Base-by-base conservation (phyloP, 2,113 vertebrate species). In the Phaetusa simplex region DNA sequence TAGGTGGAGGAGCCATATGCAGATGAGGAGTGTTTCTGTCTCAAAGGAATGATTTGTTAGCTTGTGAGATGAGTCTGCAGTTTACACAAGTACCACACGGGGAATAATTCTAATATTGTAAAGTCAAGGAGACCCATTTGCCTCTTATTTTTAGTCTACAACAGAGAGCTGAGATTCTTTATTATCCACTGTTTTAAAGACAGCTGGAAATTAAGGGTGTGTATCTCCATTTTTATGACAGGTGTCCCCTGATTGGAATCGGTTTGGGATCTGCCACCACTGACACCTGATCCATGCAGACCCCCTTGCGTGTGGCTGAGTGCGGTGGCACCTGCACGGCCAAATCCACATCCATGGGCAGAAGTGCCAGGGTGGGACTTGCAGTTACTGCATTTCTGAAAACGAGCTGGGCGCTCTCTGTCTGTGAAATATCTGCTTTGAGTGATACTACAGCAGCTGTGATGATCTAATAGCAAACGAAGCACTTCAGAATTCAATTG, bases 381-480 rank as follows among this genome's bases (percentile, higher is more conserved):
- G 92, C 38, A 82, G 86, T 95, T 90, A 86, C 90, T 88, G 82
- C 9, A 2, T 82, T 97, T 82, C 95, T 97, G 91, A 89, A 98
- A 97, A 97, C 67, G 67, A 97, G 72, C 93, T 76, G 74, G 78
- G 88, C 22, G 55, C 82, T 93, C 81, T 97, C 91, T 97, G 94
- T 78, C 96, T 97, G 93, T 50, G 93, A 93, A 98, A 98, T 97
- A 98, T 98, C 98, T 98, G 98, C 98, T 98, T 97, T 97, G 91
- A 96, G 97, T 90, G 97, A 98, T 96, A 88, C 87, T 94, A 80
- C 56, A 95, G 97, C 98, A 98, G 98, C 98, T 98, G 98, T 95
- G 97, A 96, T 96, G 97, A 97, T 96, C 98, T 98, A 97, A 98
- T 90, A 97, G 97, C 95, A 97, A 97, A 97, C 22, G 84, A 97